These are phyloP conservation scores for Strigops habroptila DNA, from an alignment of 2,113 vertebrate genomes.

Conservation along the genomic window DNA sequence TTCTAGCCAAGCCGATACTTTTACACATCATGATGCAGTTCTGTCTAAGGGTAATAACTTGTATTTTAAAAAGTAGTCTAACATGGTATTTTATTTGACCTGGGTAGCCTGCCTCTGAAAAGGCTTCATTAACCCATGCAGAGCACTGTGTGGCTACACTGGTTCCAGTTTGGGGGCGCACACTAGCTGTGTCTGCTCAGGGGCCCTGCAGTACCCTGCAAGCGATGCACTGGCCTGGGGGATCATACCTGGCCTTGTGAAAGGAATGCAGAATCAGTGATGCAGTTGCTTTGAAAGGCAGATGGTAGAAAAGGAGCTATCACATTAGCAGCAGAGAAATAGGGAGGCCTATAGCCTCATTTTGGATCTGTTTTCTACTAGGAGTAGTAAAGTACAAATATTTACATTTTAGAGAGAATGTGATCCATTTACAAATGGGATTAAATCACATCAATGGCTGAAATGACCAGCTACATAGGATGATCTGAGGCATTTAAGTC, in stretches of 20 bases:
- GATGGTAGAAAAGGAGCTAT: neutral
- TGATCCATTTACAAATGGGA: neutral
- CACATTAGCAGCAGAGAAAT: neutral
- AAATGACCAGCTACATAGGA: neutral
- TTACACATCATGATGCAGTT: neutral
- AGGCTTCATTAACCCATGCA: neutral
- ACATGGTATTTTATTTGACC: neutral
- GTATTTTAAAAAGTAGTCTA: neutral
- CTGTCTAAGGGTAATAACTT: neutral
- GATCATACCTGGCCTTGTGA: neutral
- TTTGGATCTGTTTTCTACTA: neutral
- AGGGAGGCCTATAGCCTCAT: neutral
- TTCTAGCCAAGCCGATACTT: neutral
- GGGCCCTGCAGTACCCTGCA: neutral
- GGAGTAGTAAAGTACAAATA: neutral
- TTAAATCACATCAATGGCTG: neutral
- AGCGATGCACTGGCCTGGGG: accelerated
- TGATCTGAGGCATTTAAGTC: neutral
- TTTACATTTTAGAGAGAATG: neutral
- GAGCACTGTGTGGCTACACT: neutral
- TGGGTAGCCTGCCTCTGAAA: neutral
- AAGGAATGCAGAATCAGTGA: neutral
- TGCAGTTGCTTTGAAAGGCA: neutral
- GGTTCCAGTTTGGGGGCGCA: neutral
- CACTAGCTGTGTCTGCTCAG: neutral